These are phyloP conservation scores for Synergus laeviventris DNA, from an alignment of 2,888 invertebrate species.

Conservation along the genomic window DNA sequence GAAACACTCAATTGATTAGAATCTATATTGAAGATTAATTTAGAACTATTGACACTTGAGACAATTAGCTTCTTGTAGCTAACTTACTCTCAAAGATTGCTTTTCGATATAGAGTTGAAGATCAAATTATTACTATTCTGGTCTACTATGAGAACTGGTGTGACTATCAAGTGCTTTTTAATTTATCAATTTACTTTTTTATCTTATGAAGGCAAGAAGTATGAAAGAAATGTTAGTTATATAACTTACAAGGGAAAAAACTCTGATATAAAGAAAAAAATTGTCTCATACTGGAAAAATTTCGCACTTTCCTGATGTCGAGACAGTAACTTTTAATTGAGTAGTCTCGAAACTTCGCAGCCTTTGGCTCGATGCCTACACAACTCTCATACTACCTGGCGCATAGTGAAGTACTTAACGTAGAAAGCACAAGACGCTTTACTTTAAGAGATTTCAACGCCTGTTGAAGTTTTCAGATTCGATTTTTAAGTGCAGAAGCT, in stretches of 20 bases:
- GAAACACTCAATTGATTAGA: no score
- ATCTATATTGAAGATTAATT: not conserved
- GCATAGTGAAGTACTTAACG: not conserved
- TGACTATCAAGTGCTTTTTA: not conserved
- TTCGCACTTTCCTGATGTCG: not conserved
- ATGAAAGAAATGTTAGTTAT: no score
- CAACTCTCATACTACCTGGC: slow-evolving; percentile 16
- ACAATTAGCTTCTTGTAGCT: not conserved
- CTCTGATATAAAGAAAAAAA: no score
- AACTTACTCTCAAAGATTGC: not conserved
- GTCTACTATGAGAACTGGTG: not conserved
- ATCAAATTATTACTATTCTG: not conserved
- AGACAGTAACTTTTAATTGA: slow-evolving; percentile 58
- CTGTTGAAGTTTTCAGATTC: not conserved
- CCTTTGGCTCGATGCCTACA: slow-evolving; percentile 51
- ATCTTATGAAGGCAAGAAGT: not conserved
- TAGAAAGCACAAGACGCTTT: not conserved
- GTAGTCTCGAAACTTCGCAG: slow-evolving; percentile 58
- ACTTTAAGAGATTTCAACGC: slow-evolving; percentile 15
- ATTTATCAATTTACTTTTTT: not conserved
- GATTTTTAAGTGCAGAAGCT: not conserved
- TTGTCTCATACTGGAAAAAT: not conserved
- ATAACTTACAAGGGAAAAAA: no score
- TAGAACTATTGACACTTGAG: not conserved
- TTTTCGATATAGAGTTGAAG: not conserved